Evolutionary conservation across 2,888 invertebrate genomes (phyloP).

Genomic region (Auanema sp.): DNA sequence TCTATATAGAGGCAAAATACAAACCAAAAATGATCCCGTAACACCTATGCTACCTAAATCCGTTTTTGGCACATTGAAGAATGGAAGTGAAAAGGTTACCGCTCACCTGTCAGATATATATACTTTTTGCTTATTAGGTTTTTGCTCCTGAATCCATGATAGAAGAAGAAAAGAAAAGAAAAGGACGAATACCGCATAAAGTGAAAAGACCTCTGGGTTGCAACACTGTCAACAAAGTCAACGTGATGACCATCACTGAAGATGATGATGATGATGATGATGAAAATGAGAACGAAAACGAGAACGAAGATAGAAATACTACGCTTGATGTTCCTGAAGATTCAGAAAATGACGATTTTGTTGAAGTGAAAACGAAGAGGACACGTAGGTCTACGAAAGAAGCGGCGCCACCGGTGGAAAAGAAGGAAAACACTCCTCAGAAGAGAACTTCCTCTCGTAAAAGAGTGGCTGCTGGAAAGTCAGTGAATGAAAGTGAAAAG

Average conservation of each 20-base stretch:
- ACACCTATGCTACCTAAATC: constrained; percentile 3
- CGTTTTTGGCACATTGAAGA: constrained; percentile 7
- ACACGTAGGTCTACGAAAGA: too few relatives aligned
- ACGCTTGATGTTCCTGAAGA: too few relatives aligned
- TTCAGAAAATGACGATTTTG: too few relatives aligned
- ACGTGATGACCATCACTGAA: constrained; percentile 8
- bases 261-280: constrained; percentile 14
- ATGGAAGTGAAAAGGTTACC: constrained; percentile 9
- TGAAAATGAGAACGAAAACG: too few relatives aligned
- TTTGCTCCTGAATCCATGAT: constrained; percentile 33
- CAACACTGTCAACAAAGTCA: constrained; percentile 5
- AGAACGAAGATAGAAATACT: too few relatives aligned
- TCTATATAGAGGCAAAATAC: constrained; percentile 33
- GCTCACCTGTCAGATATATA: neutral
- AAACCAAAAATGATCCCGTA: constrained; percentile 18
- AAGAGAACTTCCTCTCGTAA: too few relatives aligned
- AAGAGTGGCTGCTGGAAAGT: too few relatives aligned
- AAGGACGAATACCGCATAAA: constrained; percentile 23
- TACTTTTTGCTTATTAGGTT: constrained; percentile 12
- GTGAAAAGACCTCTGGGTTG: neutral
- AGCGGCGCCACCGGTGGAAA: too few relatives aligned
- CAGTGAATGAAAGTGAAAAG: neutral
- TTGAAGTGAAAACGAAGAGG: too few relatives aligned
- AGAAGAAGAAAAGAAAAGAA: constrained; percentile 28
- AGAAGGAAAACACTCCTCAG: too few relatives aligned